These are phyloP conservation scores for Corythoichthys intestinalis DNA, from an alignment of 2,113 vertebrate species.

Conservation along the genomic window DNA sequence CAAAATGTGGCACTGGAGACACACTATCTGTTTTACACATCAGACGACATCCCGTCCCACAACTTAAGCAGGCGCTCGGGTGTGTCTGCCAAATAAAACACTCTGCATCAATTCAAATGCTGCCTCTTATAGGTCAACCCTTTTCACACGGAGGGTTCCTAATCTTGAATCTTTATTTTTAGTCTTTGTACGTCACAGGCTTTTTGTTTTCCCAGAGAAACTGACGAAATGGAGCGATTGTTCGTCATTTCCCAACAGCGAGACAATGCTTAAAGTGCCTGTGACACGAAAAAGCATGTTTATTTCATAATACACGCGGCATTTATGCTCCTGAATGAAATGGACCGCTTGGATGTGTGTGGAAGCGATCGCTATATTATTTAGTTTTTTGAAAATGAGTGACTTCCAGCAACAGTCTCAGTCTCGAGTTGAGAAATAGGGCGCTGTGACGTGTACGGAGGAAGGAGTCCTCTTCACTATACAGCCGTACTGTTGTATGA, in stretches of 20 bases:
- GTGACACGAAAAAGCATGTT: too few relatives aligned
- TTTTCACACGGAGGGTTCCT: slow-evolving; percentile 12
- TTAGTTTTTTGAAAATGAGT: too few relatives aligned
- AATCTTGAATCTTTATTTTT: slow-evolving; percentile 20
- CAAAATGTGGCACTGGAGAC: slow-evolving; percentile 12
- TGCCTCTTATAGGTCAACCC: slow-evolving; percentile 24
- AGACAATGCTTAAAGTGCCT: background rate
- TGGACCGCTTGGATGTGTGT: too few relatives aligned
- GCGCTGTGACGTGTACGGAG: too few relatives aligned
- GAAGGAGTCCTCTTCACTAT: too few relatives aligned
- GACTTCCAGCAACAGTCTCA: too few relatives aligned
- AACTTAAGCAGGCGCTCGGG: slow-evolving; percentile 33
- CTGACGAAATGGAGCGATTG: background rate
- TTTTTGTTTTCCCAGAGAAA: slow-evolving; percentile 27
- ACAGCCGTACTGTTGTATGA: too few relatives aligned
- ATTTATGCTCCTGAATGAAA: too few relatives aligned
- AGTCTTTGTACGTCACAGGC: slow-evolving; percentile 12
- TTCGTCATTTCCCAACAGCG: slow-evolving; percentile 25
- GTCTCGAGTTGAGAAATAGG: too few relatives aligned
- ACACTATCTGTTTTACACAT: slow-evolving; percentile 57
- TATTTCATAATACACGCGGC: too few relatives aligned
- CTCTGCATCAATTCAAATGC: slow-evolving; percentile 17
- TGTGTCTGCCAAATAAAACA: slow-evolving; percentile 49
- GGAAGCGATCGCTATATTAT: too few relatives aligned
- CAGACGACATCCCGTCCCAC: slow-evolving; percentile 28